phyloP scores from a whole-genome alignment of 2,113 vertebrate genomes.

The Chamaetylas fuelleborni region DNA sequence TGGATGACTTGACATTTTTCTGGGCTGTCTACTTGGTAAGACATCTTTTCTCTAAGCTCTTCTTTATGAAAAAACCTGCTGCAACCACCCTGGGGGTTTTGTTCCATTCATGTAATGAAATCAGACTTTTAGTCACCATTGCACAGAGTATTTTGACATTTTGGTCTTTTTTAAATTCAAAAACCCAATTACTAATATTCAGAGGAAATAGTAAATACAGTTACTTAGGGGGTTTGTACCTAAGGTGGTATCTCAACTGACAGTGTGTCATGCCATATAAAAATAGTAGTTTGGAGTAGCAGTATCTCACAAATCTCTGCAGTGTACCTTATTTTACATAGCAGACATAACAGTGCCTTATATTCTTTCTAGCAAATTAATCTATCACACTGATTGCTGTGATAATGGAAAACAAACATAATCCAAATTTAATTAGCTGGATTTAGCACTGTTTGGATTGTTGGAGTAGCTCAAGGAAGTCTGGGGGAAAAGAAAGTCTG shows the following conservation, averaged over 20 bases:
- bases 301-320: background rate
- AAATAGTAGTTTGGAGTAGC: background rate
- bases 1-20: background rate
- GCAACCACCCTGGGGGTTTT: background rate
- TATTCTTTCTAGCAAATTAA: background rate
- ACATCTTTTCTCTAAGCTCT: background rate
- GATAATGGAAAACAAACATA: background rate
- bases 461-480: background rate
- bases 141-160: background rate
- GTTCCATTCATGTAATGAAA: background rate
- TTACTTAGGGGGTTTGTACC: background rate
- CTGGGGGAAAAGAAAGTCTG: background rate
- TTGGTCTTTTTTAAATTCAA: background rate
- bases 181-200: background rate
- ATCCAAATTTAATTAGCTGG: background rate
- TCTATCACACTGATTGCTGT: background rate
- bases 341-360: background rate
- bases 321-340: background rate
- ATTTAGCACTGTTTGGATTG: background rate
- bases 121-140: background rate
- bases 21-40: background rate
- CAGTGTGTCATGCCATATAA: background rate
- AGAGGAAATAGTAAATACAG: background rate
- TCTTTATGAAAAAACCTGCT: background rate
- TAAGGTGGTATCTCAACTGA: background rate